These are phyloP conservation scores for Alethe diademata DNA, from an alignment of 2,113 vertebrate genomes.

Conservation along the genomic window DNA sequence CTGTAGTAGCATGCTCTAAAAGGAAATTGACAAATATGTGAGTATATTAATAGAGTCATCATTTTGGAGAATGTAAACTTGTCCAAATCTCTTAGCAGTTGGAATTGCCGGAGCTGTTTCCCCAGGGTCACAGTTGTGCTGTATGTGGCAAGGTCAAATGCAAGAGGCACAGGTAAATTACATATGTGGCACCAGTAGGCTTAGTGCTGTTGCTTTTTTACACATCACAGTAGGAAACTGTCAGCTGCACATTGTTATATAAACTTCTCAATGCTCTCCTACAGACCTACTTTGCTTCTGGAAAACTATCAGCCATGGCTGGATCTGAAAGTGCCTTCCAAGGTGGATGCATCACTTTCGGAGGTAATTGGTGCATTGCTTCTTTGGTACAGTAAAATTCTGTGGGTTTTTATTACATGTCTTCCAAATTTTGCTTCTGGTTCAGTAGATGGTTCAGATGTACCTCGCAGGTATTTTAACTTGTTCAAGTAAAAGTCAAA, in stretches of 20 bases:
- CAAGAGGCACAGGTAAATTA: constrained; percentile 87
- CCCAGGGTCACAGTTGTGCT: constrained; percentile 89
- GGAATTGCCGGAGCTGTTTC: constrained; percentile 87
- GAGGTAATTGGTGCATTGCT: constrained; percentile 78
- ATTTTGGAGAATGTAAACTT: not conserved
- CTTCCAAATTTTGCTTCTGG: not conserved
- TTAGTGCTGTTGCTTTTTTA: not conserved
- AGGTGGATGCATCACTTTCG: constrained; percentile 91
- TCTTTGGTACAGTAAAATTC: not conserved
- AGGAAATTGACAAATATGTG: not conserved
- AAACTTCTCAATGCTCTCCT: not conserved
- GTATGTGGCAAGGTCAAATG: constrained; percentile 95
- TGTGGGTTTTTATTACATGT: rapidly evolving
- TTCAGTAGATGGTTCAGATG: not conserved
- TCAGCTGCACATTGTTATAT: not conserved
- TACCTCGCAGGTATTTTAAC: not conserved
- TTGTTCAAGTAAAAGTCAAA: not conserved
- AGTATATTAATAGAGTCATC: rapidly evolving
- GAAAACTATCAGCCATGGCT: constrained; percentile 97
- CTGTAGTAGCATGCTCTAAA: not conserved
- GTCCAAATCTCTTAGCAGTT: constrained; percentile 61
- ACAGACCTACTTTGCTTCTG: constrained; percentile 86
- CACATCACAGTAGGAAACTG: not conserved
- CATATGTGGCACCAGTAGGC: not conserved
- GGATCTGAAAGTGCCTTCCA: constrained; percentile 89